phyloP scores from a whole-genome alignment of 2,888 invertebrate species.

The Oscheius onirici region DNA sequence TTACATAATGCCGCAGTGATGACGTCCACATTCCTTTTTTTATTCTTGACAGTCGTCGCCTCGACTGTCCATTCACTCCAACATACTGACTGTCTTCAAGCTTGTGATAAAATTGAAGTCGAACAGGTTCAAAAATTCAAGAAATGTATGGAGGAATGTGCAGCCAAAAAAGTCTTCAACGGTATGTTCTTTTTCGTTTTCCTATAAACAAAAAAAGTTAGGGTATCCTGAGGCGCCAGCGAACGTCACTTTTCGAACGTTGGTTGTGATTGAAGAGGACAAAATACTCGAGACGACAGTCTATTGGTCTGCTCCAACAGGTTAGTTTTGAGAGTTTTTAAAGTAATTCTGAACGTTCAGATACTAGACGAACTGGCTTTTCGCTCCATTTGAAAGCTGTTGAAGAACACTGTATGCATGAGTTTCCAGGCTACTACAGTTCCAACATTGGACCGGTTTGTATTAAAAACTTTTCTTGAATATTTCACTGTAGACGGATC shows the following conservation, averaged over 20 bases:
- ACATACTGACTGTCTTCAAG: constrained; percentile 16
- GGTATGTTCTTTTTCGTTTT: not conserved
- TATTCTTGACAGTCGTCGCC: not conserved
- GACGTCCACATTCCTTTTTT: not conserved
- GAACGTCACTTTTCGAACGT: constrained; percentile 47
- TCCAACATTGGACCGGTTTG: constrained; percentile 49
- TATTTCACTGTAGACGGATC: constrained; percentile 40
- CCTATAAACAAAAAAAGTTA: constrained; percentile 21
- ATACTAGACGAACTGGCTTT: constrained; percentile 52
- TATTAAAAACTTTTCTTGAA: not conserved
- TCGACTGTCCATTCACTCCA: not conserved
- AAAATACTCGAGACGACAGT: constrained; percentile 58
- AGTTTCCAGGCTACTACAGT: constrained; percentile 59
- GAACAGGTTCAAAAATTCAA: constrained; percentile 1
- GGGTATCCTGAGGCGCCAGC: constrained; percentile 55
- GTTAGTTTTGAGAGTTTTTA: constrained; percentile 14
- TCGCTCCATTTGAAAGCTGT: constrained; percentile 51
- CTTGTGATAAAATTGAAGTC: constrained; percentile 19
- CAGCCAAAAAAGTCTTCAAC: constrained; percentile 2
- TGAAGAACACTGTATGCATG: constrained; percentile 46
- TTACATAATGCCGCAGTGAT: not conserved
- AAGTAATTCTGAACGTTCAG: constrained; percentile 38
- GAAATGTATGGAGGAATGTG: constrained; percentile 19
- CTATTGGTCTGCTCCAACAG: constrained; percentile 47
- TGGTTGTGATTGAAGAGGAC: constrained; percentile 51